phyloP scores from a whole-genome alignment of 2,888 invertebrate species.

The Limnephilus rhombicus region DNA sequence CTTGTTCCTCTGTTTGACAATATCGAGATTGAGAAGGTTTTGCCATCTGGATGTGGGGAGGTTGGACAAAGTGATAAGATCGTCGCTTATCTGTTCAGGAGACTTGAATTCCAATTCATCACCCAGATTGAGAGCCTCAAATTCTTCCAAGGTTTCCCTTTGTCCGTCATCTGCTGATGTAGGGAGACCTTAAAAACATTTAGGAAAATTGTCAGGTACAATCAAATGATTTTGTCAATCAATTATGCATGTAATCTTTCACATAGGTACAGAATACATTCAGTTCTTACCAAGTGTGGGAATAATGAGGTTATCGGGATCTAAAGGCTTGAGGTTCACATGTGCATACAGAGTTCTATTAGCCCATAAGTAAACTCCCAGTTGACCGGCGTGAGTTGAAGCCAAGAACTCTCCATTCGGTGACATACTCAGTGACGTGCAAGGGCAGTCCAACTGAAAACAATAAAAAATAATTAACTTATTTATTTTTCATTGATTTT shows the following conservation, averaged over 20 bases:
- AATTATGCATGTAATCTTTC: background rate
- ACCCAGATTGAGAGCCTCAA: slow-evolving; percentile 71
- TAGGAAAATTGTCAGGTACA: background rate
- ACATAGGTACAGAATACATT: background rate
- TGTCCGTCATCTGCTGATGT: slow-evolving; percentile 68
- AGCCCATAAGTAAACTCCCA: slow-evolving; percentile 96
- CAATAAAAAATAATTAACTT: background rate
- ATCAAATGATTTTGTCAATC: background rate
- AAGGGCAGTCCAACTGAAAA: slow-evolving; percentile 84
- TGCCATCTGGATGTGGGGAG: slow-evolving; percentile 94
- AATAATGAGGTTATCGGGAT: slow-evolving; percentile 72
- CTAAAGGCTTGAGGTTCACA: slow-evolving; percentile 87
- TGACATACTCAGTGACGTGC: slow-evolving; percentile 92
- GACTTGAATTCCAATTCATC: slow-evolving; percentile 82
- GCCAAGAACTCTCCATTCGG: slow-evolving; percentile 94
- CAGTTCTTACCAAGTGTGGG: slow-evolving; percentile 73
- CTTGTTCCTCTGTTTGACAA: slow-evolving; percentile 92
- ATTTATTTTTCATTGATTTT: background rate
- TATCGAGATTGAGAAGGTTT: slow-evolving; percentile 90
- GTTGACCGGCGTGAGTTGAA: slow-evolving; percentile 91
- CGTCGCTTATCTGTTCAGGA: slow-evolving; percentile 85
- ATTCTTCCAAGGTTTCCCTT: slow-evolving; percentile 70
- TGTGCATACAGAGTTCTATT: slow-evolving; percentile 91
- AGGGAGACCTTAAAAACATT: slow-evolving; percentile 71
- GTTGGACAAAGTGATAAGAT: slow-evolving; percentile 91